These are phyloP conservation scores for Monodelphis domestica DNA, from an alignment of 2,797 vertebrate genomes.

Conservation along the genomic window DNA sequence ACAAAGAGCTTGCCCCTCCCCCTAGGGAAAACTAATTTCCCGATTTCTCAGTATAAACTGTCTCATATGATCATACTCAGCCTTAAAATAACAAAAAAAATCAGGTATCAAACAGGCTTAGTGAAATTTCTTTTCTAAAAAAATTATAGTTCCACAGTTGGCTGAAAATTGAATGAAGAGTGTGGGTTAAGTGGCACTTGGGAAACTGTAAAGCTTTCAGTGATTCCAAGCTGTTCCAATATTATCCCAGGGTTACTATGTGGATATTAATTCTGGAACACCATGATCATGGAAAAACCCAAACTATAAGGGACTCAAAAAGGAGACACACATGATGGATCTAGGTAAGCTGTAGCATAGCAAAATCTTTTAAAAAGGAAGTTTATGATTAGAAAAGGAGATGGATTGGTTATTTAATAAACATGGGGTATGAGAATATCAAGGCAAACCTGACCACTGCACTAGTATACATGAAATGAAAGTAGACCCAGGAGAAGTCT, in stretches of 20 bases:
- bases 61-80: not conserved
- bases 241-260: not conserved
- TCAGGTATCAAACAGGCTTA: not conserved
- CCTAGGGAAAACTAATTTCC: too few species aligned
- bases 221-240: not conserved
- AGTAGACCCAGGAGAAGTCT: too few species aligned
- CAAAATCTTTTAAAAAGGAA: not conserved
- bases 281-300: not conserved
- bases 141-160: not conserved
- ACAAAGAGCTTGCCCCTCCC: not conserved
- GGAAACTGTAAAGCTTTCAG: not conserved
- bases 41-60: not conserved
- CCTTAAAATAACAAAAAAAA: not conserved
- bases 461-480: too few species aligned
- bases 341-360: not conserved
- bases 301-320: not conserved
- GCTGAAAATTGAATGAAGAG: not conserved
- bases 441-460: too few species aligned
- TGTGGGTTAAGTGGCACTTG: not conserved
- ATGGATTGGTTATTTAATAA: not conserved
- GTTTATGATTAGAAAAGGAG: not conserved
- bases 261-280: not conserved
- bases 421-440: not conserved
- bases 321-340: not conserved
- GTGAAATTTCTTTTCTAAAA: not conserved